phyloP scores from a whole-genome alignment of 1,140 invertebrate species.

The Drosophila seguyi region DNA sequence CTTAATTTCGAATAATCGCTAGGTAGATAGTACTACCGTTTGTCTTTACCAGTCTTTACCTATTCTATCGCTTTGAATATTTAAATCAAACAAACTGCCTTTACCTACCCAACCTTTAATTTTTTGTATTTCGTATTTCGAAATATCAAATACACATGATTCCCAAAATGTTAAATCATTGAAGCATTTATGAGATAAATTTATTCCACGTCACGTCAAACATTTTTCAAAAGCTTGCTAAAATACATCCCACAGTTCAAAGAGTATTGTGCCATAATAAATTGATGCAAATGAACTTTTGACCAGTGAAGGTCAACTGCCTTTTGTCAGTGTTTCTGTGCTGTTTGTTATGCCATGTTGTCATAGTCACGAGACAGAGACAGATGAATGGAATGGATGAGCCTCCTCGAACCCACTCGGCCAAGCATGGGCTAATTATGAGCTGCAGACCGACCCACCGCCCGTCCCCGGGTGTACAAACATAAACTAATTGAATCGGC shows the following conservation, averaged over 20 bases:
- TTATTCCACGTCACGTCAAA: neutral
- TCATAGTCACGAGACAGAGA: slow-evolving; percentile 52
- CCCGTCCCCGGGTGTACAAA: slow-evolving; percentile 11
- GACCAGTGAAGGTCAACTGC: slow-evolving; percentile 75
- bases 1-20: no score
- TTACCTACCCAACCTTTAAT: no score
- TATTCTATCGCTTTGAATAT: no score
- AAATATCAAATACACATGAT: neutral
- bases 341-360: slow-evolving; percentile 53
- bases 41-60: neutral
- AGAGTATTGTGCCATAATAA: slow-evolving; percentile 52
- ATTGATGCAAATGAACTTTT: slow-evolving; percentile 68
- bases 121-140: neutral
- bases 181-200: neutral
- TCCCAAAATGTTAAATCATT: neutral
- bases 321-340: slow-evolving; percentile 37
- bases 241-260: slow-evolving; percentile 50
- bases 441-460: neutral
- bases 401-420: slow-evolving; percentile 22
- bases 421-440: slow-evolving; percentile 58
- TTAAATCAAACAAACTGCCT: no score
- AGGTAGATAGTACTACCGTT: neutral
- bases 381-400: slow-evolving; percentile 26
- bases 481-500: slow-evolving; percentile 58
- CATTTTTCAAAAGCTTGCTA: slow-evolving; percentile 23